Conservation (phyloP, 2,888 invertebrate genomes). For the Orthosia gothica region DNA sequence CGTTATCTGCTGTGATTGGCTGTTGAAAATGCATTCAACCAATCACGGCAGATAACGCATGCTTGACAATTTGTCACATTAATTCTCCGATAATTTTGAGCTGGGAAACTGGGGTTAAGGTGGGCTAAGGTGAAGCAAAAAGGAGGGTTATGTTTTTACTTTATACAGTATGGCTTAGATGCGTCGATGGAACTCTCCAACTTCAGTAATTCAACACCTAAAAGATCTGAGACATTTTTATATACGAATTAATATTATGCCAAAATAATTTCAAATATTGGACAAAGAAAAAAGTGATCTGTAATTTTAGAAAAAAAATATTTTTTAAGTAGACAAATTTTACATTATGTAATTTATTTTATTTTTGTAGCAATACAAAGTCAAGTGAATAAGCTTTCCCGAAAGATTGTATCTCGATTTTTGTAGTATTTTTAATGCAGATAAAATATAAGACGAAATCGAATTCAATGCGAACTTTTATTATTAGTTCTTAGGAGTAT, state of each 20-base stretch:
- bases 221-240: not conserved
- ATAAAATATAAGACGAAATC: slow-evolving; percentile 8
- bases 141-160: no score
- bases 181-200: not conserved
- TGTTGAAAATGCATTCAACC: no score
- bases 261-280: slow-evolving; percentile 16
- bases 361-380: slow-evolving; percentile 2
- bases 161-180: no score
- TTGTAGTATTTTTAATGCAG: not conserved
- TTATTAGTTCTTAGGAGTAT: not conserved
- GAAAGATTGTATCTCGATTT: slow-evolving; percentile 53
- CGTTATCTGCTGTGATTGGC: no score
- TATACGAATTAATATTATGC: slow-evolving; percentile 17
- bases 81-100: no score
- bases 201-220: not conserved
- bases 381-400: slow-evolving; percentile 33
- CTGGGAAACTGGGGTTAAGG: no score
- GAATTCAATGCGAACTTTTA: slow-evolving; percentile 23
- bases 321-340: slow-evolving; percentile 47
- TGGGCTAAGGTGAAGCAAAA: no score
- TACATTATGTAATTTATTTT: slow-evolving; percentile 31
- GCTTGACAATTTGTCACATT: no score
- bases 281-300: slow-evolving; percentile 20
- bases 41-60: no score
- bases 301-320: slow-evolving; percentile 1